Percentiles rank a stretch among this genome's conserved stretches.
Conservation (phyloP, 2,888 invertebrate species). For the Morpho helenor region DNA sequence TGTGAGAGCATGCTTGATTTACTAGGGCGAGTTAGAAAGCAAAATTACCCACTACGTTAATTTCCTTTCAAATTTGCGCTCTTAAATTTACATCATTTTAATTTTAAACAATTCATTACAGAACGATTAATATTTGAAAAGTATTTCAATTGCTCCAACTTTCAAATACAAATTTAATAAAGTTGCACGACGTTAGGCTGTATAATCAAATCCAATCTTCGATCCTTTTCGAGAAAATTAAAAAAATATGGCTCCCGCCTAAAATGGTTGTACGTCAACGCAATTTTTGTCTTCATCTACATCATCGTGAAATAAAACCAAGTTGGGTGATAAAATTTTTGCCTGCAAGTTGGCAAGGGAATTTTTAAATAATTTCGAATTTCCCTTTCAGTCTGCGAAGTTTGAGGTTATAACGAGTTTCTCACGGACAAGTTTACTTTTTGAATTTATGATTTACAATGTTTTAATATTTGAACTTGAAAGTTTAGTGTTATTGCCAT, state of each 20-base stretch:
- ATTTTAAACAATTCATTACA: too few species aligned
- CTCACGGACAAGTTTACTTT: constrained; percentile 1
- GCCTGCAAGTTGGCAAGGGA: constrained; percentile 6
- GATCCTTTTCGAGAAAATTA: constrained; percentile 66
- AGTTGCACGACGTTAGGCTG: constrained; percentile 28
- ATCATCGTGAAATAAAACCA: constrained; percentile 52
- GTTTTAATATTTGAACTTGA: too few species aligned
- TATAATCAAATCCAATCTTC: constrained; percentile 63
- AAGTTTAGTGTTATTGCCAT: too few species aligned
- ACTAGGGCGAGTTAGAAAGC: too few species aligned
- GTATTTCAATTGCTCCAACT: too few species aligned
- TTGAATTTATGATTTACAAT: too few species aligned
- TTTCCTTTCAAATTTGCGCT: too few species aligned
- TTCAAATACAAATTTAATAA: too few species aligned
- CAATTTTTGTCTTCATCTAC: constrained; percentile 74
- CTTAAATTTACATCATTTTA: too few species aligned
- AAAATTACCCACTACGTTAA: too few species aligned
- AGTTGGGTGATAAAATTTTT: constrained; percentile 32
- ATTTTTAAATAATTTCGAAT: constrained; percentile 28
- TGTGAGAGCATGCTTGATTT: too few species aligned
- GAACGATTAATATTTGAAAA: too few species aligned
- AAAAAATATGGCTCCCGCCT: constrained; percentile 62
- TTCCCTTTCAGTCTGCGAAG: constrained; percentile 16
- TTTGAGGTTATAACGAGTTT: constrained; percentile 18
- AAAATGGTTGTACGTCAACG: constrained; percentile 59